Evolutionary conservation across 1,140 invertebrate genomes (phyloP), one percentile per base, ranked within the genome.

Genomic region (Rhyacophila brunnea): DNA sequence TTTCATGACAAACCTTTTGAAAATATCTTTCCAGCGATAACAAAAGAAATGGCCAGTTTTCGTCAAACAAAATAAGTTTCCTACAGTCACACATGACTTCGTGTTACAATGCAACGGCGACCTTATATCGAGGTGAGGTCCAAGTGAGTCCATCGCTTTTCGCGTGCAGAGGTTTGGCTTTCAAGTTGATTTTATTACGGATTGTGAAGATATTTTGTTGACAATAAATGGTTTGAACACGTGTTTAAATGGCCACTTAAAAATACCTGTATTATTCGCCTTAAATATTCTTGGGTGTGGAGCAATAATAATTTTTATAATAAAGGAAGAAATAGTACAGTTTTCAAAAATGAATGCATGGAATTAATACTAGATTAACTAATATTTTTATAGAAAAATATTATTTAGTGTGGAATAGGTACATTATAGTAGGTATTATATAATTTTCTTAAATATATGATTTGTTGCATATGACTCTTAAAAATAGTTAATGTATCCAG

Each of bases 241-340:
- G 57, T 59, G 57, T 59, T 59, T 53, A 59, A 59, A 59, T 59
- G 57, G 57, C 57, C 57, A 59, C 57, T 59, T 59, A 59, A 45
- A 45, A 45, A 45, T 45, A 17, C 43, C 43, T 45, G 43, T 11
- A 52, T 59, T 59, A 51, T 53, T 59, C 47, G 18, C 13, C 11
- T 42, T 40, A 44, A 44, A 58, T 47, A 45, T 50, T 50, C 50
- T 36, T 50, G 56, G 56, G 46, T 58, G 56, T 57, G 54, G 54
- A 57, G 20, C 34, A 57, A 48, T 28, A 28, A 28, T 28, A 28
- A 5, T 9, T 28, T 28, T 28, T 28, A 5, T 28, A 5, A 5
- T 28, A 28, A 28, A 28, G 38, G 11, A 15, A 13, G 3, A 15
- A n/a, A 40, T 6, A 3, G 15, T 13, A 40, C 3, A 40, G 38